Evolutionary conservation across 2,113 vertebrate genomes (phyloP).

Genomic region (Pelecanoides urinatrix): DNA sequence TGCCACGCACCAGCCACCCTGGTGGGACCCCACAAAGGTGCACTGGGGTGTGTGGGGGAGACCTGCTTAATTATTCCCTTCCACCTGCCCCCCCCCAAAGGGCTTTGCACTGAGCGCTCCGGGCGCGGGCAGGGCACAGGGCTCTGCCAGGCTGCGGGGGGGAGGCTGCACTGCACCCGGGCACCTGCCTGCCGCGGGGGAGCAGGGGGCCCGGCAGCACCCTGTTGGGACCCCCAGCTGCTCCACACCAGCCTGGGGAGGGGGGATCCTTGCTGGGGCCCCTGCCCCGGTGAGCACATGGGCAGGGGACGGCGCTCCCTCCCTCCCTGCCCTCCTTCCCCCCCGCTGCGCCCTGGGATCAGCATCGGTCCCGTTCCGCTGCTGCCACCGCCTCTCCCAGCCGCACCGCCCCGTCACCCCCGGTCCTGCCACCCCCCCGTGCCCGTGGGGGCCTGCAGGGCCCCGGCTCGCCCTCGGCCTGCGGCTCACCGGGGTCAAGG

Average conservation of each 20-base stretch:
- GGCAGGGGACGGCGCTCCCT: not conserved
- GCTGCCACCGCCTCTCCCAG: not conserved
- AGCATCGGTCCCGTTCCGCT: not conserved
- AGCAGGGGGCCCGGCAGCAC: not conserved
- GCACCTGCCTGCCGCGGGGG: not conserved
- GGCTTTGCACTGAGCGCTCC: too few species aligned
- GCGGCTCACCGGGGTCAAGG: constrained; percentile 29
- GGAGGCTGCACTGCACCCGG: not conserved
- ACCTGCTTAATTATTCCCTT: not conserved
- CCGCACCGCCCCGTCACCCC: not conserved
- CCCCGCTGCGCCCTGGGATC: not conserved
- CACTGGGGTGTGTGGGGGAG: not conserved
- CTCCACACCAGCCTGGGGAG: not conserved
- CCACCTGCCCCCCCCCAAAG: too few species aligned
- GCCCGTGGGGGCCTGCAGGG: not conserved
- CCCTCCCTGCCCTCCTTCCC: not conserved
- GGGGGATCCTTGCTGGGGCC: not conserved
- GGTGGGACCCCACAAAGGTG: not conserved
- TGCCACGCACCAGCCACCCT: rapidly evolving
- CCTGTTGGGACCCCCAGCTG: not conserved
- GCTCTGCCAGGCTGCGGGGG: not conserved
- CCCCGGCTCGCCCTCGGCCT: not conserved
- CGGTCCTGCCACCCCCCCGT: not conserved
- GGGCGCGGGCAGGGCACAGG: not conserved
- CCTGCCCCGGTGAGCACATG: not conserved